Evolutionary conservation across 2,888 invertebrate species (phyloP), one percentile per base, ranked within the genome.

Genomic region (Flexamia atlantica): DNA sequence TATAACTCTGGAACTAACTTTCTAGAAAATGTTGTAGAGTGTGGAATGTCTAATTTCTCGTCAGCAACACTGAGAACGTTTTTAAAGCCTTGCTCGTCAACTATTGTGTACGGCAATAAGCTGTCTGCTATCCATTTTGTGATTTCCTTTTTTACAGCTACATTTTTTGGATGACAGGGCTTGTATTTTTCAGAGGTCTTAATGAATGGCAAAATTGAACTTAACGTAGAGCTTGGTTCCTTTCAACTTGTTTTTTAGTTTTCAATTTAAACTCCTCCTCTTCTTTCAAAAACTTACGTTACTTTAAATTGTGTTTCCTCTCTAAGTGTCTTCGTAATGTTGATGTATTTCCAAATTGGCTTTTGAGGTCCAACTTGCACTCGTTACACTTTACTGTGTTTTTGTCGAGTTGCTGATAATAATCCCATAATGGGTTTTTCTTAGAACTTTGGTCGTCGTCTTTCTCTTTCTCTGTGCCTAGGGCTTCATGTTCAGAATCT

Each of bases 11-110:
- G 64, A 64, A 64, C 17, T 25, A 64, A 12, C 30, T 30, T 64
- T 12, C 64, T 25, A 17, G 64, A 64, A 64, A 64, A 64, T 23
- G 64, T 64, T 28, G 25, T 64, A 20, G 28, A 28, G 17, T 30
- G 30, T 2, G 64, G 64, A 12, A 64, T 30, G 4, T 64, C 30
- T 64, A 64, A 25, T 64, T 30, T 64, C 17, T 64, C 64, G 30
- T 64, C 64, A 25, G 30, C 28, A 64, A 64, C 30, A 28, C 30
- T n/a, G 10, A 64, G 4, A 5, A 64, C 28, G 25, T 64, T 64
- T 17, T 64, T 64, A 10, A 64, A 64, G 12, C 64, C 64, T 64
- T 25, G 64, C 17, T 64, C 28, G 17, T 64, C 64, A 64, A 64
- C 64, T 17, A 64, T 12, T 17, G 64, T 28, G 25, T 10, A 25